A percentile compares a stretch with the other conserved stretches of the same genome.
Evolutionary conservation across 1,140 invertebrate genomes (phyloP).

Genomic region (Chelonus insularis): DNA sequence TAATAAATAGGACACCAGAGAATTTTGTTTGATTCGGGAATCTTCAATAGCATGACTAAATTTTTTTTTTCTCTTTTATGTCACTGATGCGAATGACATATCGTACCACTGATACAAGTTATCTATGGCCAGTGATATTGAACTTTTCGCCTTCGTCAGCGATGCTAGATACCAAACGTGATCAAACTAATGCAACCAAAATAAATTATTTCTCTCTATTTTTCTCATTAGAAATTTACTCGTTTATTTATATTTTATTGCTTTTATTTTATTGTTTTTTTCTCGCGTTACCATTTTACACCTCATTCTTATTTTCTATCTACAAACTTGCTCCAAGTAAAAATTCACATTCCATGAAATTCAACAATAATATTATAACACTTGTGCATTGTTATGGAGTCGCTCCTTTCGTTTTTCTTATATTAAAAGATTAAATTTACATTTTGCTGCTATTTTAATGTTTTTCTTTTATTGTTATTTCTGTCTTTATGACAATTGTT

Average conservation of each 20-base stretch:
- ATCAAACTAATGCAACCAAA: neutral
- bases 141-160: slow-evolving; percentile 24
- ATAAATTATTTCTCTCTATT: neutral
- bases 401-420: neutral
- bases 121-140: slow-evolving; percentile 20
- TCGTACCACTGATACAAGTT: slow-evolving; percentile 15
- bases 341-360: too few relatives aligned
- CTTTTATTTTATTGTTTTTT: too few relatives aligned
- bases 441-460: neutral
- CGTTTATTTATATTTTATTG: neutral
- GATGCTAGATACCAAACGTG: slow-evolving; percentile 9
- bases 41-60: neutral
- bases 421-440: neutral
- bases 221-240: neutral
- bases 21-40: slow-evolving; percentile 7
- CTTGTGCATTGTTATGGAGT: too few relatives aligned
- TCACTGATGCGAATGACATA: slow-evolving; percentile 12
- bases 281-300: too few relatives aligned
- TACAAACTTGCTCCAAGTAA: too few relatives aligned
- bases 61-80: neutral
- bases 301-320: too few relatives aligned
- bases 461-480: too few relatives aligned
- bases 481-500: too few relatives aligned
- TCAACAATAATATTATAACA: too few relatives aligned
- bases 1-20: neutral